These are phyloP conservation scores for Nothocercus nigrocapillus DNA, from an alignment of 2,113 vertebrate genomes.

Conservation along the genomic window DNA sequence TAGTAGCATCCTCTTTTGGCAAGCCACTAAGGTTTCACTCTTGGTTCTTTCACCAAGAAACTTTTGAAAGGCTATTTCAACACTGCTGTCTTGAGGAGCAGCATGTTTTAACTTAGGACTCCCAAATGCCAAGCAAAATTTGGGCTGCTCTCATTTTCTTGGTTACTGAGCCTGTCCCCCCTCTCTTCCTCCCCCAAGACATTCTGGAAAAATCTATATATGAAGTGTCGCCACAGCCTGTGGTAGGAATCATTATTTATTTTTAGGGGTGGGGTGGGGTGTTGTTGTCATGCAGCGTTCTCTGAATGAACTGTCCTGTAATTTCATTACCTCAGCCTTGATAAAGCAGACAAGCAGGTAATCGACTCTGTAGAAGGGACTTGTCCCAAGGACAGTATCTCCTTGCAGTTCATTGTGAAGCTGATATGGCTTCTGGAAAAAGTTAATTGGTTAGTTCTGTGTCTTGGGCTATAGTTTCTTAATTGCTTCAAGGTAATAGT, in stretches of 20 bases:
- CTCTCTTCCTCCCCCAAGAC: neutral
- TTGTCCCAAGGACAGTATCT: neutral
- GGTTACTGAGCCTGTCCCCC: neutral
- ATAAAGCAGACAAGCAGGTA: constrained; percentile 17
- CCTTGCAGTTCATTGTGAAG: neutral
- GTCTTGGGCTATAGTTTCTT: neutral
- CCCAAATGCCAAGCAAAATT: neutral
- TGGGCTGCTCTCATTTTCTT: neutral
- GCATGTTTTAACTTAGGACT: neutral
- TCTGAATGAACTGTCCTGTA: neutral
- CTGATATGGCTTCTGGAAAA: neutral
- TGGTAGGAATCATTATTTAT: neutral
- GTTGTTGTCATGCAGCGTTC: neutral
- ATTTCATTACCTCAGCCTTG: constrained; percentile 12
- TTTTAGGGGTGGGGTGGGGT: neutral
- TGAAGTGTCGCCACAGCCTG: neutral
- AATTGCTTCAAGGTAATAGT: neutral
- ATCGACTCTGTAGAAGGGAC: neutral
- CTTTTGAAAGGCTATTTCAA: neutral
- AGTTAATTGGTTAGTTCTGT: constrained; percentile 37
- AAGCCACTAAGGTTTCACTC: neutral
- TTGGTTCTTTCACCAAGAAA: neutral
- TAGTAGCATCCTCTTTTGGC: neutral
- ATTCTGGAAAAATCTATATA: neutral
- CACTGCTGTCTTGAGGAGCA: neutral